phyloP scores from a whole-genome alignment of 2,797 vertebrate species.

The Tapera naevia region DNA sequence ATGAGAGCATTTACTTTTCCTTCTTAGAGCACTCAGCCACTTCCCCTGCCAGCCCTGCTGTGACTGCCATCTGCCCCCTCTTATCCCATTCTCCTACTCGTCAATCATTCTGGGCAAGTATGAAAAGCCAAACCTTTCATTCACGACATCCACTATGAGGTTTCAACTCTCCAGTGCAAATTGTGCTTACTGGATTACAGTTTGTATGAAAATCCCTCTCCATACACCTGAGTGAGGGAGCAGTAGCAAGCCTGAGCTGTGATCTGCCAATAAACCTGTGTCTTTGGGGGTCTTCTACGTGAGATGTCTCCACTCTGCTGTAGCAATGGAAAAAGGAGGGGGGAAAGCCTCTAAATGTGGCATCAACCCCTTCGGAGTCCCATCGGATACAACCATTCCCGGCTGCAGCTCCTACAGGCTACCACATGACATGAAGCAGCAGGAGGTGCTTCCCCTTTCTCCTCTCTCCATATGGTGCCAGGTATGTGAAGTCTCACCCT shows the following conservation, averaged over 20 bases:
- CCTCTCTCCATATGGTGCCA: not conserved
- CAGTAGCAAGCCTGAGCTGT: not conserved
- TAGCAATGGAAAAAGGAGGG: not conserved
- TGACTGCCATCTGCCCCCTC: slow-evolving; percentile 17
- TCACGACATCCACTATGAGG: not conserved
- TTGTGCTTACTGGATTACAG: not conserved
- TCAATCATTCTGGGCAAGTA: not conserved
- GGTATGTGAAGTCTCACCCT: not conserved
- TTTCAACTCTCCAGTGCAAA: not conserved
- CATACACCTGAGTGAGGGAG: not conserved
- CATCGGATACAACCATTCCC: not conserved
- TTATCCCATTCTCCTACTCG: not conserved
- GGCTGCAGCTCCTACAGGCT: not conserved
- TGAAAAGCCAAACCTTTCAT: not conserved
- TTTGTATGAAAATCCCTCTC: not conserved
- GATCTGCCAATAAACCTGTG: not conserved
- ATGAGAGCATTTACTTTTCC: not conserved
- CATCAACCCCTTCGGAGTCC: not conserved
- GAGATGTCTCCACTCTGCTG: not conserved
- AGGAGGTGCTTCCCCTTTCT: not conserved
- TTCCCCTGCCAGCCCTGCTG: not conserved
- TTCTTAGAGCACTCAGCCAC: not conserved
- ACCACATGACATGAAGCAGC: not conserved
- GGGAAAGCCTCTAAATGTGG: not conserved
- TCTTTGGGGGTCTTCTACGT: fast-evolving